A percentile compares a stretch with the other conserved stretches of the same genome.
phyloP scores from a whole-genome alignment of 2,888 invertebrate species.

The Eupithecia pulchellata region DNA sequence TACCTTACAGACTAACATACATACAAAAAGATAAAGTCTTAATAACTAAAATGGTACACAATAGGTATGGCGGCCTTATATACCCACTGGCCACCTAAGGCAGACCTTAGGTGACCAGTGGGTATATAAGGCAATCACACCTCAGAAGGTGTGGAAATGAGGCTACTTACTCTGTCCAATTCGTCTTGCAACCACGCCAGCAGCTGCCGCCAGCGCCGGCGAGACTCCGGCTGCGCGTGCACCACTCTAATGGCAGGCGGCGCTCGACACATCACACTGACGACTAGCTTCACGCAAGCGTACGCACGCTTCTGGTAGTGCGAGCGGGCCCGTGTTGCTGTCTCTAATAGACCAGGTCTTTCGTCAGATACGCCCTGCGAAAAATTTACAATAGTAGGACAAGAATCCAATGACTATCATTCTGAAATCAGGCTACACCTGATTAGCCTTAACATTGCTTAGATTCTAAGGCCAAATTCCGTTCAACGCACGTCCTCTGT shows the following conservation, averaged over 20 bases:
- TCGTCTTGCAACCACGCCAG: conserved; percentile 98
- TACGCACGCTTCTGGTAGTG: conserved; percentile 98
- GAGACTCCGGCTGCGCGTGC: conserved; percentile 90
- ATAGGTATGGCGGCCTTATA: too few relatives aligned
- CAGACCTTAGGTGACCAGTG: too few relatives aligned
- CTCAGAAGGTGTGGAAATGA: neutral
- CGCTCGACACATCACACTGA: conserved; percentile 94
- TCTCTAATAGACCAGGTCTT: conserved; percentile 96
- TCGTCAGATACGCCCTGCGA: conserved; percentile 83
- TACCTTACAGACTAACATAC: too few relatives aligned
- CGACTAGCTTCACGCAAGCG: conserved; percentile 98
- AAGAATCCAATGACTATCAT: too few relatives aligned
- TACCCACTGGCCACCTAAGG: too few relatives aligned
- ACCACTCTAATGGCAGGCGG: conserved; percentile 92
- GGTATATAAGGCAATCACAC: too few relatives aligned
- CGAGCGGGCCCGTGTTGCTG: conserved; percentile 95
- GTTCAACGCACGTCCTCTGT: too few relatives aligned
- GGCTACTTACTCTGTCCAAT: conserved; percentile 89
- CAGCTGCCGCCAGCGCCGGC: conserved; percentile 94
- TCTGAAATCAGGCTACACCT: too few relatives aligned
- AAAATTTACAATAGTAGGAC: neutral
- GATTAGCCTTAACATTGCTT: too few relatives aligned
- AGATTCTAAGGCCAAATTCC: too few relatives aligned
- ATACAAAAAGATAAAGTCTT: too few relatives aligned
- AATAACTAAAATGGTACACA: too few relatives aligned